Base-by-base conservation (phyloP, 2,888 invertebrate species). In the Camptogramma bilineatum region DNA sequence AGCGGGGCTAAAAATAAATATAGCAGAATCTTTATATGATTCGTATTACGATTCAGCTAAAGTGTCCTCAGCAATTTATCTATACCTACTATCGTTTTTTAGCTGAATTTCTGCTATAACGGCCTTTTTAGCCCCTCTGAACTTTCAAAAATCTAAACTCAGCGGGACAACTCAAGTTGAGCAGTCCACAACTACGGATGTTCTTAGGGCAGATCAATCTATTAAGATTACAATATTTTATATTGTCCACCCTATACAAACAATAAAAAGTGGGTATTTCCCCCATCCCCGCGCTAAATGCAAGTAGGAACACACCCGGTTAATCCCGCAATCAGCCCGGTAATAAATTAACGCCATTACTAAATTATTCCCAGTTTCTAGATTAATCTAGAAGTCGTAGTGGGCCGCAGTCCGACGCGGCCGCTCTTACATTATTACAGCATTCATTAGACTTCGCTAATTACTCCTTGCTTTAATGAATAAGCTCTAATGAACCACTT, bases 401-500 rank as follows among this genome's bases (percentile, higher is more conserved):
- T 13, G 34, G 85, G 84, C 86, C 88, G 88, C 88, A 90, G 91
- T 90, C 91, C 86, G 86, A 85, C 86, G 90, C 89, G 90, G 90
- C 90, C 92, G 89, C 91, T 91, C 91, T 94, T 95, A 95, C 95
- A 95, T 95, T 95, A 95, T 95, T 95, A 95, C 95, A 94, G 95
- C 95, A 95, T 95, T 95, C 95, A 95, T 95, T 96, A 96, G 96
- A 96, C 95, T 96, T 96, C 96, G 95, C 96, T 96, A 96, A 96
- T 96, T 96, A 96, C 96, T 96, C 95, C 96, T 96, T 96, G 96
- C 96, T 96, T 96, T 96, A 96, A 96, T 96, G 96, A 96, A 96
- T 96, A 96, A 96, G 96, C 96, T 96, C 96, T 96, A 96, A 96
- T 96, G 96, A 96, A 96, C 96, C 96, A 96, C 96, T 96, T 96